Percentiles rank a stretch among this genome's conserved stretches.
phyloP scores from a whole-genome alignment of 1,140 invertebrate species.

The Diploscapter pachys region DNA sequence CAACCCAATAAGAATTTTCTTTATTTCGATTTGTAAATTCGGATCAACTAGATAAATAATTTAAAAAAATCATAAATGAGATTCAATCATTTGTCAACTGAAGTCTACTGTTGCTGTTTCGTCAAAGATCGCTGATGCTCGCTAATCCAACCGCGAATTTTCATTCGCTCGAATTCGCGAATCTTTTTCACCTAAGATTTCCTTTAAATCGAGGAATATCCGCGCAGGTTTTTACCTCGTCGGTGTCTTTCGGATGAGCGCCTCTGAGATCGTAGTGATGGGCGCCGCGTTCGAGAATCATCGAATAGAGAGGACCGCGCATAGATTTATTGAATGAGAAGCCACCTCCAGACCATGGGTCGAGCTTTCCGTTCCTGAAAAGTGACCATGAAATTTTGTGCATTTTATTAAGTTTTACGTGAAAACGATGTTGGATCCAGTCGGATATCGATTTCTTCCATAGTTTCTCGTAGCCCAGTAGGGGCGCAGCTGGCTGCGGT shows the following conservation, averaged over 20 bases:
- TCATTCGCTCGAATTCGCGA: constrained; percentile 42
- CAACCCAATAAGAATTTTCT: too few species aligned
- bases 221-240: constrained; percentile 1
- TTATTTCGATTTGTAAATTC: too few species aligned
- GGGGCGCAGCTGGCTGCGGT: constrained; percentile 67
- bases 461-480: constrained; percentile 64
- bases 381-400: not conserved
- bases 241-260: constrained; percentile 48
- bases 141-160: constrained; percentile 45
- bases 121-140: constrained; percentile 1
- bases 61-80: too few species aligned
- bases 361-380: constrained; percentile 78
- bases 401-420: constrained; percentile 34
- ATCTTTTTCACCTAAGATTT: constrained; percentile 40
- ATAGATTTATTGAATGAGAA: constrained; percentile 38
- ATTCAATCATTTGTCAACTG: too few species aligned
- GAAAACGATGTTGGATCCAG: constrained; percentile 67
- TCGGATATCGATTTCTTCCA: constrained; percentile 72
- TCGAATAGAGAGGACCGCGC: constrained; percentile 62
- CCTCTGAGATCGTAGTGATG: constrained; percentile 57
- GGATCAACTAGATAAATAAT: too few species aligned
- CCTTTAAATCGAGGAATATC: not conserved
- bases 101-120: too few species aligned
- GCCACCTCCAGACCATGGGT: constrained; percentile 85
- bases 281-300: constrained; percentile 78